Percentiles rank a stretch among this genome's conserved stretches.
phyloP scores from a whole-genome alignment of 2,888 invertebrate genomes.

The Drosophila fulvimacula region DNA sequence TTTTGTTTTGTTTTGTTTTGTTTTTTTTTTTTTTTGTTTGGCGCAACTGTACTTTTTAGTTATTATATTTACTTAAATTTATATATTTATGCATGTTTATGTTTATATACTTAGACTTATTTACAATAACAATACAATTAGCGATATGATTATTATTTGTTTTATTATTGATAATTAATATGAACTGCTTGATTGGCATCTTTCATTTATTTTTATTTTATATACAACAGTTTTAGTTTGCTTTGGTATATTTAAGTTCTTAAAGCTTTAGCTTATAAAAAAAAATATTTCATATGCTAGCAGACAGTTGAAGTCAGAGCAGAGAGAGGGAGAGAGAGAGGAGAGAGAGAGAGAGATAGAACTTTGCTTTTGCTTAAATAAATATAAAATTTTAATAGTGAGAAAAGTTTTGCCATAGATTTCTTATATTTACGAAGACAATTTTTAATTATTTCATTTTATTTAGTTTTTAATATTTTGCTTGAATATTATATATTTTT shows the following conservation, averaged over 20 bases:
- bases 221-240: constrained; percentile 23
- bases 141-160: constrained; percentile 55
- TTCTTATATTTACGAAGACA: not conserved
- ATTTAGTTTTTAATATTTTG: not conserved
- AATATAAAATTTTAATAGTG: not conserved
- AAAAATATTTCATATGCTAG: not conserved
- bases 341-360: not conserved
- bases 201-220: not conserved
- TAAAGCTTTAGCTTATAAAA: constrained; percentile 53
- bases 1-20: constrained; percentile 19
- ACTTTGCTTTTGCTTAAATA: not conserved
- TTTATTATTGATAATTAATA: constrained; percentile 5
- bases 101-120: constrained; percentile 22
- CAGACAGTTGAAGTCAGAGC: constrained; percentile 2
- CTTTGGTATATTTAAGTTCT: constrained; percentile 14
- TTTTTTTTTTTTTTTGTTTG: constrained; percentile 32
- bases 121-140: constrained; percentile 50
- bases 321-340: not conserved
- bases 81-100: constrained; percentile 3
- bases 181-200: constrained; percentile 10
- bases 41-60: constrained; percentile 55
- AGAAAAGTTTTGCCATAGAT: not conserved
- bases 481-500: not conserved
- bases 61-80: constrained; percentile 5
- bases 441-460: not conserved